Evolutionary conservation across 1,140 invertebrate species (phyloP).

Genomic region (Dreissena polymorpha): DNA sequence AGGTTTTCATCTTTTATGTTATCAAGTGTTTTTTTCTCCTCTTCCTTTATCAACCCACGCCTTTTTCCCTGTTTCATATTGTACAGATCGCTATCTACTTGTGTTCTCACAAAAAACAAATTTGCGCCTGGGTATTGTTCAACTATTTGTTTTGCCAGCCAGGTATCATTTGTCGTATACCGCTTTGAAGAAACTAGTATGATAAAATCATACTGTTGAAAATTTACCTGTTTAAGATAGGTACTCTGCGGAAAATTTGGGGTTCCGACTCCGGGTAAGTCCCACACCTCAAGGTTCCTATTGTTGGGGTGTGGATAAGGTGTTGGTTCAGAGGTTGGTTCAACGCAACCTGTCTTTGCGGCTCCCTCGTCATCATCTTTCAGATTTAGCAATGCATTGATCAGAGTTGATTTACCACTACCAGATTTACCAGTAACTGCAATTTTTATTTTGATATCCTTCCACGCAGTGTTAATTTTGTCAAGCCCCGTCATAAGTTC

Average conservation of each 20-base stretch:
- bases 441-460: too few species aligned
- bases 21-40: background rate
- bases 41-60: background rate
- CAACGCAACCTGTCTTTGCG: too few species aligned
- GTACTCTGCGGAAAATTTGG: conserved; percentile 4
- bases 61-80: background rate
- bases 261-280: background rate
- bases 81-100: background rate
- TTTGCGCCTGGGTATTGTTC: background rate
- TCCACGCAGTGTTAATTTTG: too few species aligned
- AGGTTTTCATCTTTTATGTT: background rate
- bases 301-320: too few species aligned
- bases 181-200: background rate
- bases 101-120: background rate
- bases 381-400: too few species aligned
- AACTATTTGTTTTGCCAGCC: conserved; percentile 4
- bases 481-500: too few species aligned
- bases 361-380: too few species aligned
- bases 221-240: background rate
- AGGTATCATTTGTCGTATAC: conserved; percentile 1
- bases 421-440: too few species aligned
- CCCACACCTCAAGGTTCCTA: background rate
- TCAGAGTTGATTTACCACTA: too few species aligned
- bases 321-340: too few species aligned
- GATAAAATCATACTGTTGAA: conserved; percentile 2